These are phyloP conservation scores for Nettapus auritus DNA, from an alignment of 2,113 vertebrate genomes.

Conservation along the genomic window DNA sequence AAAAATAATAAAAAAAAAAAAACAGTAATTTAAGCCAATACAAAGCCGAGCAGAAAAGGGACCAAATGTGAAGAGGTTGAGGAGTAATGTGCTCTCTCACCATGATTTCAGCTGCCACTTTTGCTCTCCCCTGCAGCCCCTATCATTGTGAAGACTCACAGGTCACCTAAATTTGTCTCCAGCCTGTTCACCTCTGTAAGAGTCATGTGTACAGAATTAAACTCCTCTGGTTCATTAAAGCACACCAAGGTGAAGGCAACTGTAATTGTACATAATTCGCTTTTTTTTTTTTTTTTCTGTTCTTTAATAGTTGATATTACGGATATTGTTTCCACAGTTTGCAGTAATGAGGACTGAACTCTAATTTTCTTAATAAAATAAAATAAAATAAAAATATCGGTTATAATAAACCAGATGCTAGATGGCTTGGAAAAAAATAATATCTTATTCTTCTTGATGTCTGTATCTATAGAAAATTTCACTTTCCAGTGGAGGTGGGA, in stretches of 20 bases:
- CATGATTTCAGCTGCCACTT: background rate
- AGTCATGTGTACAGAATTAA: slow-evolving; percentile 36
- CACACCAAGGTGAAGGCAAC: slow-evolving; percentile 6
- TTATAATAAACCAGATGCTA: background rate
- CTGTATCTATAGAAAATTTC: background rate
- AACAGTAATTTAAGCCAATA: background rate
- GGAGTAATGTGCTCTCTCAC: background rate
- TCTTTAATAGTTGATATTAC: slow-evolving; percentile 38
- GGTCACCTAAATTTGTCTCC: slow-evolving; percentile 9
- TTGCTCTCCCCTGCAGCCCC: background rate
- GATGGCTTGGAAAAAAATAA: background rate
- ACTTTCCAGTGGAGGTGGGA: background rate
- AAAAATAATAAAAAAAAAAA: slow-evolving; percentile 20
- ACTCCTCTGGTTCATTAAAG: slow-evolving; percentile 2
- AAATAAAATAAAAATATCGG: background rate
- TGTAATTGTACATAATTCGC: slow-evolving; percentile 12
- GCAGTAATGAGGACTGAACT: slow-evolving; percentile 38
- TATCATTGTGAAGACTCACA: background rate
- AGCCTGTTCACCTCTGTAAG: slow-evolving; percentile 9
- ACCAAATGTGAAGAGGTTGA: background rate
- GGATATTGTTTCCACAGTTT: slow-evolving; percentile 21
- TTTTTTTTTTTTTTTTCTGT: background rate
- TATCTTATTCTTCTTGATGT: background rate
- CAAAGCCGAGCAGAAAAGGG: background rate
- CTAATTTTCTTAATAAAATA: background rate